Evolutionary conservation across 2,797 vertebrate genomes (phyloP).

Genomic region (Tokudaia muenninki): DNA sequence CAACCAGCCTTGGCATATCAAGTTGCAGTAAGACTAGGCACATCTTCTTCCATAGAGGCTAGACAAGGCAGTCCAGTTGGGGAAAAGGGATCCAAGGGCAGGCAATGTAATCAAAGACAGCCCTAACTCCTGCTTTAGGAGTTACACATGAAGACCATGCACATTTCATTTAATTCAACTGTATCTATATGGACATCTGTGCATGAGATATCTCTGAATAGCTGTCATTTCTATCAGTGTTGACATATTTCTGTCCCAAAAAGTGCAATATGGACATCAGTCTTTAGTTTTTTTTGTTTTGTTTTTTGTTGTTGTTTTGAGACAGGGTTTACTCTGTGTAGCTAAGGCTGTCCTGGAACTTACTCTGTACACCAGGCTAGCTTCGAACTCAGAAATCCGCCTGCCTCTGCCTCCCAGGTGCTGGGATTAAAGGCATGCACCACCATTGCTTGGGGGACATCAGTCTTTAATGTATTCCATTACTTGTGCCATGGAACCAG

Average conservation of each 20-base stretch:
- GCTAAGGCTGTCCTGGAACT: no score
- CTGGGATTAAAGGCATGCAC: no score
- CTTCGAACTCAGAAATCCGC: no score
- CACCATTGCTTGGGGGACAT: not conserved
- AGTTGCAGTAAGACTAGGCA: not conserved
- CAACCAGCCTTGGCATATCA: not conserved
- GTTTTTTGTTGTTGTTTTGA: no score
- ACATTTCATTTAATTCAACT: conserved; percentile 51
- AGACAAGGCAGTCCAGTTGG: not conserved
- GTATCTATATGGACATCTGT: conserved; percentile 5
- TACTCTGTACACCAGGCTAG: no score
- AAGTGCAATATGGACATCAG: not conserved
- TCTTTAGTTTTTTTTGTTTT: not conserved
- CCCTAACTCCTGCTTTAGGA: not conserved
- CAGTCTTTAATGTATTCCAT: not conserved
- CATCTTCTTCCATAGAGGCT: not conserved
- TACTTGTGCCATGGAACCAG: not conserved
- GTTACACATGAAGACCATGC: not conserved
- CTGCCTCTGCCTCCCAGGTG: no score
- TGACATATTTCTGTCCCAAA: conserved; percentile 2
- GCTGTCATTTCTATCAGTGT: not conserved
- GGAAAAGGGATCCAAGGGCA: not conserved
- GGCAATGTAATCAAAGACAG: not conserved
- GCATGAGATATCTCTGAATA: not conserved
- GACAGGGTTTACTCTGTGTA: no score